Conservation (phyloP, 2,888 invertebrate genomes). For the Protodeltote pygarga region DNA sequence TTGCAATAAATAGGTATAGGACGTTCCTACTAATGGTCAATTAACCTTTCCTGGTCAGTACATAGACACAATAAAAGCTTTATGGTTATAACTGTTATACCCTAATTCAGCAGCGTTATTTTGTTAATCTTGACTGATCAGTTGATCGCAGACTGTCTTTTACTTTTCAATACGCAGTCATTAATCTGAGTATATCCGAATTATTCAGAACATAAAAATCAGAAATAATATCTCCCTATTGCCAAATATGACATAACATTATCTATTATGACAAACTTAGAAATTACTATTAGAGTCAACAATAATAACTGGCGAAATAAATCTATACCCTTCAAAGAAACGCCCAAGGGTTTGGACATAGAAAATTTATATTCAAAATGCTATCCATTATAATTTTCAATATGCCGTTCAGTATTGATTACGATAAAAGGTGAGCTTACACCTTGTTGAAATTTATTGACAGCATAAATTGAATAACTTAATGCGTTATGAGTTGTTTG, state of each 20-base stretch:
- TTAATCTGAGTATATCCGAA: no score
- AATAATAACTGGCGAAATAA: slow-evolving; percentile 36
- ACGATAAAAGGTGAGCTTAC: slow-evolving; percentile 44
- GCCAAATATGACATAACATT: background rate
- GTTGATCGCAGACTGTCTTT: no score
- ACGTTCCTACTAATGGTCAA: no score
- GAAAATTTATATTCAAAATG: slow-evolving; percentile 49
- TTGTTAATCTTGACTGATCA: no score
- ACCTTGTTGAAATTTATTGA: slow-evolving; percentile 49
- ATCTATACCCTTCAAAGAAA: slow-evolving; percentile 31
- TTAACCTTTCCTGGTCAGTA: no score
- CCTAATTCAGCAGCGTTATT: no score
- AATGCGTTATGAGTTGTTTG: slow-evolving; percentile 42
- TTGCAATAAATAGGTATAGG: no score
- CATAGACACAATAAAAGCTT: no score
- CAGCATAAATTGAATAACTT: slow-evolving; percentile 50
- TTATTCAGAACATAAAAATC: no score
- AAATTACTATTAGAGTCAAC: slow-evolving; percentile 8
- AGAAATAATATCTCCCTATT: no score
- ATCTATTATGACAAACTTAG: slow-evolving; percentile 7
- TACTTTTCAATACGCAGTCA: no score
- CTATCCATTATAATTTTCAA: slow-evolving; percentile 45
- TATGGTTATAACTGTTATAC: no score
- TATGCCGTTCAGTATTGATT: slow-evolving; percentile 42
- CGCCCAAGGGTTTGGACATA: slow-evolving; percentile 36